Evolutionary conservation across 2,797 vertebrate genomes (phyloP), one percentile per base, ranked within the genome.

Genomic region (Peromyscus melanophrys): DNA sequence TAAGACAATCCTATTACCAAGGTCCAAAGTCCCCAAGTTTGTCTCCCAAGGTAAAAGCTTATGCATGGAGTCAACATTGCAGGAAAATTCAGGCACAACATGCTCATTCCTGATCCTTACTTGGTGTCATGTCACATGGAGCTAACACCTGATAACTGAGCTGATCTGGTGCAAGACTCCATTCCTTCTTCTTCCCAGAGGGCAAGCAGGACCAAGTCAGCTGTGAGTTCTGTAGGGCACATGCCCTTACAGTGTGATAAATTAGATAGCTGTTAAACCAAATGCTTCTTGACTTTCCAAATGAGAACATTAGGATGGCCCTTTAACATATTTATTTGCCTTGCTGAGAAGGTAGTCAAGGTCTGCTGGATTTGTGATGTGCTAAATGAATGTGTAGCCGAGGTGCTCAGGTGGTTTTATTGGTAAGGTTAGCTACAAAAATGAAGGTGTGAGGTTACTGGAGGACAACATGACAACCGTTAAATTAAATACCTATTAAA

Each of bases 391-490:
- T 97, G 96, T 94, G 97, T 96, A 97, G 96, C 94, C 89, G 93
- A 98, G 94, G 94, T 97, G 87, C 93, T 96, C 89, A 97, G 93
- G 89, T 96, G 88, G 90, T 98, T 98, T 98, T 98, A 98, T 97
- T 93, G 97, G 97, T 94, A 98, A 98, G 97, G 97, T 98, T 98
- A 98, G 97, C 91, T 96, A 97, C 96, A 96, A 91, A 97, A 97
- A 96, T 67, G 95, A 97, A 97, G 83, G 96, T 0, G 23, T 90
- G 96, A 97, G 93, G 97, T 96, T 97, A 82, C 16, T 92, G 88
- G 95, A 98, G 97, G 98, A 97, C 96, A 97, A 92, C 93, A 84
- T 92, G 96, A 96, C 96, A 97, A 96, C 87, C 84, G 90, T 98
- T 97, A 97, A 97, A 96, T 98, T 98, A 97, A 97, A 97, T 90